These are phyloP conservation scores for Isaurus tuberculatus DNA, from an alignment of 92 coral and sea anemone species.

Conservation along the genomic window DNA sequence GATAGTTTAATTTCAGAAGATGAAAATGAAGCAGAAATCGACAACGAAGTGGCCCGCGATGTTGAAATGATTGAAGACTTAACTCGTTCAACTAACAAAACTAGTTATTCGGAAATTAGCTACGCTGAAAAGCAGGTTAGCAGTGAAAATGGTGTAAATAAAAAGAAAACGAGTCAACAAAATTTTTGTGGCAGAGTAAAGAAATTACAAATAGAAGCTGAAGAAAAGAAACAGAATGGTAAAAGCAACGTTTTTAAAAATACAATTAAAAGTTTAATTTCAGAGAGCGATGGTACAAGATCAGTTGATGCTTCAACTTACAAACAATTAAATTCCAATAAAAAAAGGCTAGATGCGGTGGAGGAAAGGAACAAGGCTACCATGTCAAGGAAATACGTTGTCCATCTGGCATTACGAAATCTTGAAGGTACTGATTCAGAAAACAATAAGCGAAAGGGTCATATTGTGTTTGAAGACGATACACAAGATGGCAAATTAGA, in stretches of 20 bases:
- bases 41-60: not conserved
- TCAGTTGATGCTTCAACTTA: not conserved
- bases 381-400: constrained; percentile 59
- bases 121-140: not conserved
- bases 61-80: not conserved
- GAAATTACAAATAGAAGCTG: not conserved
- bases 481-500: constrained; percentile 38
- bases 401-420: constrained; percentile 79
- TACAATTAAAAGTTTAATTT: not conserved
- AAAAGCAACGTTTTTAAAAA: not conserved
- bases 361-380: constrained; percentile 61
- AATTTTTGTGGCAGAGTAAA: not conserved
- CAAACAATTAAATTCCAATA: constrained; percentile 75
- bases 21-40: not conserved
- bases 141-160: not conserved
- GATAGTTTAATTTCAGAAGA: not conserved
- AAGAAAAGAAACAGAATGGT: not conserved
- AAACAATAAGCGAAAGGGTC: constrained; percentile 24
- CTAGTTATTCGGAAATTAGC: not conserved
- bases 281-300: not conserved
- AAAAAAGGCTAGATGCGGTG: constrained; percentile 80
- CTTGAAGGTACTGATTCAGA: constrained; percentile 58
- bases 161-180: not conserved
- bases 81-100: not conserved
- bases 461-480: constrained; percentile 74